A percentile compares a stretch with the other conserved stretches of the same genome.
Conservation (phyloP, 2,113 vertebrate species). For the Ciconia stormi region DNA sequence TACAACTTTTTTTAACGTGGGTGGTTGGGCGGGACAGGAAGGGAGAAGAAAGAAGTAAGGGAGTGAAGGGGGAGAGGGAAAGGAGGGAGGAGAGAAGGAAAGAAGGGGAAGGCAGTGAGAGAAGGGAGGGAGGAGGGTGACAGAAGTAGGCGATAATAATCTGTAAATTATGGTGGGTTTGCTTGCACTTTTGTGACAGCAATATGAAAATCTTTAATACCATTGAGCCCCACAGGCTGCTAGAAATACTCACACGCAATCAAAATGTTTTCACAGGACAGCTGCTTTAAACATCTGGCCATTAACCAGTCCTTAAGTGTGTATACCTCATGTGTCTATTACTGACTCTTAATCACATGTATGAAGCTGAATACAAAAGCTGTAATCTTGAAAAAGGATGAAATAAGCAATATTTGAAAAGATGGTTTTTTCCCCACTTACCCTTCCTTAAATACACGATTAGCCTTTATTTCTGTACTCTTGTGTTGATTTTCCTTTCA, state of each 20-base stretch:
- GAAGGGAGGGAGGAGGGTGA: not conserved
- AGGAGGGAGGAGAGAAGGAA: not conserved
- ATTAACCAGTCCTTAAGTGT: not conserved
- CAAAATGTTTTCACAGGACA: not conserved
- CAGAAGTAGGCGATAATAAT: not conserved
- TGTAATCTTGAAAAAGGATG: not conserved
- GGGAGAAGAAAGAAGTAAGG: not conserved
- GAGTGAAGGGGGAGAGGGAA: not conserved
- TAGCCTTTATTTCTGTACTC: not conserved
- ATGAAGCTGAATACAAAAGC: not conserved
- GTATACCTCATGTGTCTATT: not conserved
- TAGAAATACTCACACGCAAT: not conserved
- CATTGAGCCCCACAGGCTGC: not conserved
- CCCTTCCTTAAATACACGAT: not conserved
- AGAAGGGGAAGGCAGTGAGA: not conserved
- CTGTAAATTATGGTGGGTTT: not conserved
- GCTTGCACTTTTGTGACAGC: not conserved
- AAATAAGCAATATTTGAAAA: not conserved
- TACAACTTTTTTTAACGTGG: too few relatives aligned
- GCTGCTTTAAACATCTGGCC: not conserved
- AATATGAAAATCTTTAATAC: not conserved
- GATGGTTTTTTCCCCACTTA: not conserved
- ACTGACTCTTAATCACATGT: not conserved
- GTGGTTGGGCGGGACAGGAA: not conserved
- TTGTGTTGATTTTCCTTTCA: not conserved